Evolutionary conservation across 2,888 invertebrate genomes (phyloP), one percentile per base, ranked within the genome.

Genomic region (Crossocerus cetratus): DNA sequence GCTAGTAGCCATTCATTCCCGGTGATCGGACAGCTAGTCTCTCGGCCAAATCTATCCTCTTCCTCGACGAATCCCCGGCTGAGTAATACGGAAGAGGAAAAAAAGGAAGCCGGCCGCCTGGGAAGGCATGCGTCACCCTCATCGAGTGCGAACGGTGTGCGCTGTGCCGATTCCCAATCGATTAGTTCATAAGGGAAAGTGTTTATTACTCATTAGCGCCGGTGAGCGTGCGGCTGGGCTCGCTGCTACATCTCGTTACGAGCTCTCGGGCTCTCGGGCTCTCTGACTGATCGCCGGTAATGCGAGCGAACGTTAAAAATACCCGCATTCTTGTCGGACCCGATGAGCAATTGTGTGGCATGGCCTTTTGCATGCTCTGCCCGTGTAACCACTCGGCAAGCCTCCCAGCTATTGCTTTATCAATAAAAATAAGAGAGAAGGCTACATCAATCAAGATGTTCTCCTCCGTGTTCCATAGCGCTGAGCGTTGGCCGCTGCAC

Each of bases 121-220:
- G 32, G 32, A 32, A 43, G 2, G 11, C 3, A 65, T 59, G 66
- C 70, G 69, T 67, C 69, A 58, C 65, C 70, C 66, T 67, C 69
- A 58, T 57, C 22, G 22, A 42, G 54, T 57, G 61, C 42, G 65
- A 61, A 65, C 74, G 49, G 49, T 16, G 49, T 64, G 57, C 21
- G 58, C 11, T 67, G 81, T 71, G 78, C 72, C 65, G 73, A 77
- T 78, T 77, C 72, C 64, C 64, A 59, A 72, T 77, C 82, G 75
- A 81, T 81, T 78, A 81, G 72, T 79, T 81, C 75, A 75, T 57
- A 67, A 66, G 70, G 71, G 66, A 79, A 75, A 81, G 66, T 70
- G 65, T 69, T 75, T 78, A 66, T 73, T 69, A 67, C 57, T 78
- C 66, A 65, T 76, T 72, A 76, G 16, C 63, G 53, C n/a, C n/a